Percentiles rank a stretch among this genome's conserved stretches.
These are phyloP conservation scores for Pantherophis vulpinus DNA, from an alignment of 2,797 vertebrate genomes.

Conservation along the genomic window DNA sequence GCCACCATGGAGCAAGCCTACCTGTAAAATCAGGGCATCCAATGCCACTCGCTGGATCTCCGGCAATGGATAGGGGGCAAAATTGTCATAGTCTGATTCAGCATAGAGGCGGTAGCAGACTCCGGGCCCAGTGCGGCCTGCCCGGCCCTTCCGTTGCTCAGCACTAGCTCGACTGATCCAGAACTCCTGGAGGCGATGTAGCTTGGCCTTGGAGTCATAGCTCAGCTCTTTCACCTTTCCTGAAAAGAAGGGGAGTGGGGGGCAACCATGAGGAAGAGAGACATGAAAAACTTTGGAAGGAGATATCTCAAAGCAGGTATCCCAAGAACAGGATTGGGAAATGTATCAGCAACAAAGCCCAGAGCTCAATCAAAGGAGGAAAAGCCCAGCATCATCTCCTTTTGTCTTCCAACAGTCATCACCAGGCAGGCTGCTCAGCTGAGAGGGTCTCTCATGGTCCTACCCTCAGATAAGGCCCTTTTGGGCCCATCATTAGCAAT, in stretches of 20 bases:
- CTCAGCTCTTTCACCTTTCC: conserved; percentile 97
- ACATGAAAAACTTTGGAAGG: neutral
- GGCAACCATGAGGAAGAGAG: too few species aligned
- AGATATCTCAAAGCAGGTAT: neutral
- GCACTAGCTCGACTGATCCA: conserved; percentile 95
- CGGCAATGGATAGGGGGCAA: conserved; percentile 85
- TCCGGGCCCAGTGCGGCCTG: conserved; percentile 88
- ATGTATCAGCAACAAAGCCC: neutral
- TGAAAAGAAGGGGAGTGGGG: conserved; percentile 35
- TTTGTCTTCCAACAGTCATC: neutral
- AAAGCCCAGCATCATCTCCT: neutral
- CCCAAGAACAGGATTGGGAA: neutral
- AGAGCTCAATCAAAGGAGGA: neutral
- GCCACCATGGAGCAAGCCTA: conserved; percentile 39
- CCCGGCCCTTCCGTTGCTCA: conserved; percentile 91
- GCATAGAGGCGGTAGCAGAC: conserved; percentile 91
- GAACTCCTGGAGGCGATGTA: conserved; percentile 93
- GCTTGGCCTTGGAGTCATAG: conserved; percentile 88
- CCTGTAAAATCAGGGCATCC: conserved; percentile 88
- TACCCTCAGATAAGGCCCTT: neutral
- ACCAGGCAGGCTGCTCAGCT: neutral
- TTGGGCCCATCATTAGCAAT: neutral
- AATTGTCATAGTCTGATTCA: conserved; percentile 86
- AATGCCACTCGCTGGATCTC: conserved; percentile 90
- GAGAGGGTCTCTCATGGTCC: neutral